phyloP scores from a whole-genome alignment of 2,113 vertebrate genomes.

The Pterocles orientalis region DNA sequence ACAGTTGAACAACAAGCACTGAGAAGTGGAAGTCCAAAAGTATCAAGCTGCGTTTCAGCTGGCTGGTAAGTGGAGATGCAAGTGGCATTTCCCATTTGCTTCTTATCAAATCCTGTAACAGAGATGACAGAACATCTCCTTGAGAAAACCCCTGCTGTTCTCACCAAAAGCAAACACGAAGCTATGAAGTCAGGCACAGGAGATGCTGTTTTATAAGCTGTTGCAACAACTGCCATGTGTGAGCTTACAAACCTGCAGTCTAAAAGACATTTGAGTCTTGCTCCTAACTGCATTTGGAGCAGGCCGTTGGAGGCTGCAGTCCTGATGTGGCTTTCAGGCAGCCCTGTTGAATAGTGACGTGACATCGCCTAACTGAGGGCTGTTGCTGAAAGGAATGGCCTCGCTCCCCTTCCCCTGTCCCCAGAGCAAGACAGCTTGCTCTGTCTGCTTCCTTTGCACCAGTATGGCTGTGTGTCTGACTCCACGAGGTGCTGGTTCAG shows the following conservation, averaged over 20 bases:
- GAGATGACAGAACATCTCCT: not conserved
- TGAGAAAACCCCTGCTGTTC: not conserved
- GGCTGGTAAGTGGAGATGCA: not conserved
- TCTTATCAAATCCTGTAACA: not conserved
- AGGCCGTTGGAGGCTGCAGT: not conserved
- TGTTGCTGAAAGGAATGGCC: not conserved
- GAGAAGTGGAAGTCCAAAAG: not conserved
- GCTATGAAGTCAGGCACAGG: not conserved
- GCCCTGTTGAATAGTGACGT: not conserved
- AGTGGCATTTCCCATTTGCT: not conserved
- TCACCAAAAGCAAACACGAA: not conserved
- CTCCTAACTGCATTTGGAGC: not conserved
- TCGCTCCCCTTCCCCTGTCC: not conserved
- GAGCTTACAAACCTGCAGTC: not conserved
- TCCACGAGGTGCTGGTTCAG: accelerated
- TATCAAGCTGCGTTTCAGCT: not conserved
- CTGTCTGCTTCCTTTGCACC: not conserved
- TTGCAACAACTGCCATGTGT: not conserved
- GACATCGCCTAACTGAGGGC: not conserved
- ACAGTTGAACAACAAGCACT: not conserved
- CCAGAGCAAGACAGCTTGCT: not conserved
- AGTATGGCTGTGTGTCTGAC: not conserved
- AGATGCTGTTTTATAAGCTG: not conserved
- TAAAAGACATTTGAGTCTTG: not conserved
- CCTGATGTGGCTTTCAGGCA: not conserved